Conservation (phyloP, 2,888 invertebrate genomes). For the Abrostola tripartita region DNA sequence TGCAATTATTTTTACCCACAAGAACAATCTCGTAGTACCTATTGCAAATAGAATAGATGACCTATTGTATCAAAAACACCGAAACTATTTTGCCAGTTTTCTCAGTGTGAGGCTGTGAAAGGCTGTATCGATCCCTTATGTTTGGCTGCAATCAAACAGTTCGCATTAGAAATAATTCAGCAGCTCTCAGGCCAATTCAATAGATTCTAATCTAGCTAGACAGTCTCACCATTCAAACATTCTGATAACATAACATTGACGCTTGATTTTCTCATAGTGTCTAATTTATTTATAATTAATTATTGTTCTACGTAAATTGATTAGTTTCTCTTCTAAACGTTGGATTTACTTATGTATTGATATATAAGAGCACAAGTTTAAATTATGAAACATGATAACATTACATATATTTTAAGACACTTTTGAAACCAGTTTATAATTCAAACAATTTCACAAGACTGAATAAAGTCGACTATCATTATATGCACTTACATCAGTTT, state of each 20-base stretch:
- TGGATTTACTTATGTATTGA: too few relatives aligned
- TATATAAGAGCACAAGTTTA: too few relatives aligned
- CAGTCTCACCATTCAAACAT: conserved; percentile 18
- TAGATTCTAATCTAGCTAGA: conserved; percentile 13
- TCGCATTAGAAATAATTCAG: conserved; percentile 1
- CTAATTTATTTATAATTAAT: conserved; percentile 1
- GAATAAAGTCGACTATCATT: too few relatives aligned
- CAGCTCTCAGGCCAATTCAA: conserved; percentile 8
- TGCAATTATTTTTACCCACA: too few relatives aligned
- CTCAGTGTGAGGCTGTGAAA: neutral
- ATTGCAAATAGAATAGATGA: too few relatives aligned
- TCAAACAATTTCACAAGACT: too few relatives aligned
- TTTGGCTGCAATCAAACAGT: neutral
- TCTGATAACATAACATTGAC: conserved; percentile 22
- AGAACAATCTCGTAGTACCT: too few relatives aligned
- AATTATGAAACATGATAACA: too few relatives aligned
- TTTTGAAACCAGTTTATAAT: too few relatives aligned
- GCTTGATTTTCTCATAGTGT: conserved; percentile 21
- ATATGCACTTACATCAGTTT: too few relatives aligned
- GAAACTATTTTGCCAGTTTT: neutral
- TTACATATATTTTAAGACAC: too few relatives aligned
- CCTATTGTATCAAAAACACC: too few relatives aligned
- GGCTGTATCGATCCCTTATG: neutral
- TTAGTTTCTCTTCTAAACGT: neutral
- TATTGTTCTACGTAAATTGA: neutral